Conservation (phyloP, 2,888 invertebrate species). For the Diaperis boleti region DNA sequence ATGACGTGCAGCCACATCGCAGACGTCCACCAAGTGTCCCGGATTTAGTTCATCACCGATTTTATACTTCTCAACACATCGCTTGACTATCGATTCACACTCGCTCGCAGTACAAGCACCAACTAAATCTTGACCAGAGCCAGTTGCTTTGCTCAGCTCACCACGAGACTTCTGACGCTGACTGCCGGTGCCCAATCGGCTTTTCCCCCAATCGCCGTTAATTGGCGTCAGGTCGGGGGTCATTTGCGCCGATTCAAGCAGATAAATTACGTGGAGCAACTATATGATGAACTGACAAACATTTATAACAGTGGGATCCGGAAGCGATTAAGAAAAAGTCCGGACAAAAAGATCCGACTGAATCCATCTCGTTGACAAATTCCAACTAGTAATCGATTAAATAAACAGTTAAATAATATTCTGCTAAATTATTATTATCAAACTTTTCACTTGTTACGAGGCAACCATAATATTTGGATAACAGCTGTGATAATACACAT, state of each 20-base stretch:
- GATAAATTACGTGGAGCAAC: slow-evolving; percentile 16
- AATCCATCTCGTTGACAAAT: no score
- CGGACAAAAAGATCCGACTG: no score
- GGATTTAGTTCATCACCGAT: slow-evolving; percentile 33
- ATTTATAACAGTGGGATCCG: slow-evolving; percentile 4
- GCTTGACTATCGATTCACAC: slow-evolving; percentile 29
- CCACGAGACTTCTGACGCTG: slow-evolving; percentile 35
- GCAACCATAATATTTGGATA: no score
- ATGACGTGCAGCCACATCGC: slow-evolving; percentile 45
- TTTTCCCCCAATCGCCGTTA: slow-evolving; percentile 44
- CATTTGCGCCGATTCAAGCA: slow-evolving; percentile 26
- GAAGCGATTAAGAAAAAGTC: no score
- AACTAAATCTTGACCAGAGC: slow-evolving; percentile 36
- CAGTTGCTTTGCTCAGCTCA: slow-evolving; percentile 24
- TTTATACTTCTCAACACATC: slow-evolving; percentile 35
- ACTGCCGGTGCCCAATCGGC: slow-evolving; percentile 35
- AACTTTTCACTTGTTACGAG: no score
- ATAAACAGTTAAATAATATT: no score
- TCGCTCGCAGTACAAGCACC: slow-evolving; percentile 41
- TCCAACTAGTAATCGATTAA: no score
- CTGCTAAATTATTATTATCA: no score
- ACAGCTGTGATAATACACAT: no score
- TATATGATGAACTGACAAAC: slow-evolving; percentile 9
- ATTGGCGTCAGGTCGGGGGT: slow-evolving; percentile 43
- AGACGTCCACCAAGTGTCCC: slow-evolving; percentile 35